Evolutionary conservation across 2,113 vertebrate species (phyloP).

Genomic region (Psilopogon haemacephalus): DNA sequence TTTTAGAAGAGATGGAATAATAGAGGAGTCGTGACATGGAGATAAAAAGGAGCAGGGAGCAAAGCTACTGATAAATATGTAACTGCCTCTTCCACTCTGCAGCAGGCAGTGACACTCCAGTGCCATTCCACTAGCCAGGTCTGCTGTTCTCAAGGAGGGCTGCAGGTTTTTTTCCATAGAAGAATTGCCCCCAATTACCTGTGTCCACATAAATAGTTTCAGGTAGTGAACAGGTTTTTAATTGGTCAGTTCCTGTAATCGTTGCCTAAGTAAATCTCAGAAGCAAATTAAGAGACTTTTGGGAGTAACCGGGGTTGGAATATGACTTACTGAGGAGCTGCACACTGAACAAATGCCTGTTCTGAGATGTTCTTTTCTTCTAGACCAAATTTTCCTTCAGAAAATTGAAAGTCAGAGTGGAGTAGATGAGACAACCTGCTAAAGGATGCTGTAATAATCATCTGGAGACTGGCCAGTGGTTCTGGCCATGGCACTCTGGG

Average conservation of each 20-base stretch:
- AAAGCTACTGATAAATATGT: neutral
- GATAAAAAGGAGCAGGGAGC: neutral
- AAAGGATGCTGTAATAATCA: conserved; percentile 17
- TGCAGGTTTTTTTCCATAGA: neutral
- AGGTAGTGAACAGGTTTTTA: neutral
- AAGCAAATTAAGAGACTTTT: neutral
- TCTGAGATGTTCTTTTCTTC: neutral
- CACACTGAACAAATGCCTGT: neutral
- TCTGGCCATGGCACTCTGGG: neutral
- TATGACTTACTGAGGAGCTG: neutral
- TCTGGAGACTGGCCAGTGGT: conserved; percentile 3
- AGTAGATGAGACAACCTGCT: conserved; percentile 8
- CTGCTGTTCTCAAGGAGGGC: neutral
- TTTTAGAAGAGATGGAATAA: neutral
- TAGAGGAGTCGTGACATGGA: neutral
- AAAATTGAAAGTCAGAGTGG: conserved; percentile 15
- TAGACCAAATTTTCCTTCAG: neutral
- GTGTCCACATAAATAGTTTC: neutral
- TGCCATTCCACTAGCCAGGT: neutral
- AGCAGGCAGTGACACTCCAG: neutral
- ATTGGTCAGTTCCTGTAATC: neutral
- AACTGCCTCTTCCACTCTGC: neutral
- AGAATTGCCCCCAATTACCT: neutral
- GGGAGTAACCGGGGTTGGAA: neutral
- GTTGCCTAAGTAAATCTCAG: neutral